These are phyloP conservation scores for Acronicta psi DNA, from an alignment of 2,888 invertebrate genomes.

Conservation along the genomic window DNA sequence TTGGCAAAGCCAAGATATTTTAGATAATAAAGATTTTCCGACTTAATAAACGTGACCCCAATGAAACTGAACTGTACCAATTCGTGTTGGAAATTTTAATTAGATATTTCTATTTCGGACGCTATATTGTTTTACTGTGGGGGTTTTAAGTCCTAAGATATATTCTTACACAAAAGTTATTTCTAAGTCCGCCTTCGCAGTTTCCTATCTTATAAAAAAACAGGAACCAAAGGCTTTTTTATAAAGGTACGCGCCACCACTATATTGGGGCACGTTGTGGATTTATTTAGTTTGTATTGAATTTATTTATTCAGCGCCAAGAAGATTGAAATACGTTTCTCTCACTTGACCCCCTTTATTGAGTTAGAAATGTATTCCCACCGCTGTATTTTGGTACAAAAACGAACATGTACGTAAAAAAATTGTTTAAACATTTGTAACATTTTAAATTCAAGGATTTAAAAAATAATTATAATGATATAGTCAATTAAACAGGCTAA, in stretches of 20 bases:
- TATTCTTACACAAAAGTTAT: constrained; percentile 56
- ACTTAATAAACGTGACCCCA: constrained; percentile 23
- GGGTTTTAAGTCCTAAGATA: constrained; percentile 48
- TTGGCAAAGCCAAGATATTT: constrained; percentile 31
- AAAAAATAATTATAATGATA: too few species aligned
- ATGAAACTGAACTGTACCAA: constrained; percentile 27
- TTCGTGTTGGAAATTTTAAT: constrained; percentile 39
- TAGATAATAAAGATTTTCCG: constrained; percentile 35
- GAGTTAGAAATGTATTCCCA: constrained; percentile 15
- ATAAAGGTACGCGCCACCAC: constrained; percentile 45
- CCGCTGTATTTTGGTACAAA: constrained; percentile 26
- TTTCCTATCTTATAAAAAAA: constrained; percentile 58
- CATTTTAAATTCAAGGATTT: too few species aligned
- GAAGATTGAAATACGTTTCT: constrained; percentile 48
- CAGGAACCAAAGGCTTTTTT: constrained; percentile 49
- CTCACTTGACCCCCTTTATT: constrained; percentile 39
- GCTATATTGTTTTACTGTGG: constrained; percentile 54
- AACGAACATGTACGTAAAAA: constrained; percentile 15
- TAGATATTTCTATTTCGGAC: constrained; percentile 39
- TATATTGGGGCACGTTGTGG: constrained; percentile 29
- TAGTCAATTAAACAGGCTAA: too few species aligned
- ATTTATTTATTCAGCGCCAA: constrained; percentile 56
- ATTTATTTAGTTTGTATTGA: constrained; percentile 56
- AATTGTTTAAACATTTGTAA: constrained; percentile 1
- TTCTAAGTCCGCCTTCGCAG: constrained; percentile 51